phyloP scores from a whole-genome alignment of 2,888 invertebrate genomes.

The Clivina fossor region DNA sequence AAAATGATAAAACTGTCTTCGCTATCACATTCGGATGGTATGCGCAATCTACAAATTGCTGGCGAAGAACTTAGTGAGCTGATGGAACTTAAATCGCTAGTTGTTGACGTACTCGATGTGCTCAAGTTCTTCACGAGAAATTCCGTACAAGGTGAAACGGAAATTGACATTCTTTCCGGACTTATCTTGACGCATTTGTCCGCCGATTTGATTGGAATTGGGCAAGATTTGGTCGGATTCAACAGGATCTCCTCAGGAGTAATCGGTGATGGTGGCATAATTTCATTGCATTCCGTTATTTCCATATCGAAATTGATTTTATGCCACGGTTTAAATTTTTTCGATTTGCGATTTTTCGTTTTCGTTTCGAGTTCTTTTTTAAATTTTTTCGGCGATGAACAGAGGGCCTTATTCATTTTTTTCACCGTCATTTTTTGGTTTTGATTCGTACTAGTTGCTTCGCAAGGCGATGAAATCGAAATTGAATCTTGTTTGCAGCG shows the following conservation, averaged over 20 bases:
- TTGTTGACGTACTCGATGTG: conserved; percentile 32
- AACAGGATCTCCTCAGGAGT: conserved; percentile 19
- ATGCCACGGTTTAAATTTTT: conserved; percentile 29
- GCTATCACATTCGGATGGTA: conserved; percentile 58
- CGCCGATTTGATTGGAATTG: conserved; percentile 22
- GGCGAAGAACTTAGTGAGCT: conserved; percentile 20
- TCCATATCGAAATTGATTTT: conserved; percentile 27
- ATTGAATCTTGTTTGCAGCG: conserved; percentile 15
- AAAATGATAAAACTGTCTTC: conserved; percentile 62
- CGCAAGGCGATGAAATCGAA: background rate
- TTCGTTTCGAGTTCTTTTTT: conserved; percentile 16
- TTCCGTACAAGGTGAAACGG: conserved; percentile 29
- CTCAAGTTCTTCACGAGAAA: conserved; percentile 21
- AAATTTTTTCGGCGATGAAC: conserved; percentile 27
- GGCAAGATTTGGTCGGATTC: conserved; percentile 14
- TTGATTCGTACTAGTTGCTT: too few species aligned
- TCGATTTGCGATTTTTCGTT: background rate
- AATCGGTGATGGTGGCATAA: conserved; percentile 8
- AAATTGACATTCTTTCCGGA: conserved; percentile 12
- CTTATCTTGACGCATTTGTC: conserved; percentile 10
- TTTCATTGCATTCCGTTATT: conserved; percentile 29
- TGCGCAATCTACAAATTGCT: conserved; percentile 38
- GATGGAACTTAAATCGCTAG: conserved; percentile 14
- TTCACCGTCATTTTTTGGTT: conserved; percentile 21
- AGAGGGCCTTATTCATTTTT: conserved; percentile 10